phyloP scores from a whole-genome alignment of 2,888 invertebrate species.

The Lagria hirta region DNA sequence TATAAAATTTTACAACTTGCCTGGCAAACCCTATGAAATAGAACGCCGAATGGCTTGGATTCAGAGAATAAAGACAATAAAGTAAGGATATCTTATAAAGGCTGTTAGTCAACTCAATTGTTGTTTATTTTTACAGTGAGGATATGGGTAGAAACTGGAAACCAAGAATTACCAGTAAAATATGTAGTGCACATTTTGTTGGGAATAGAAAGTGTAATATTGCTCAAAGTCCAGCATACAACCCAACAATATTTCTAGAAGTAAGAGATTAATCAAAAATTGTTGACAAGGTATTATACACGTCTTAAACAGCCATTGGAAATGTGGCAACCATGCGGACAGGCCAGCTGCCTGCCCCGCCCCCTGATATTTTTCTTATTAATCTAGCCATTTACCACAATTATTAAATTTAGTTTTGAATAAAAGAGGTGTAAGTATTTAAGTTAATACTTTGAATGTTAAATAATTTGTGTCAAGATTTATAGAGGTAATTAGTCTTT shows the following conservation, averaged over 20 bases:
- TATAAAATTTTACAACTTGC: constrained; percentile 7
- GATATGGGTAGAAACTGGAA: not conserved
- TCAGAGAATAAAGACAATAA: constrained; percentile 1
- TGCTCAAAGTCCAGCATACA: not conserved
- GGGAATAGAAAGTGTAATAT: constrained; percentile 3
- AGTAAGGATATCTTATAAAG: constrained; percentile 2
- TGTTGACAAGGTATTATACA: too few relatives aligned
- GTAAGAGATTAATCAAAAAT: constrained; percentile 1
- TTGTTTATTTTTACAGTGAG: not conserved
- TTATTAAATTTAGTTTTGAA: too few relatives aligned
- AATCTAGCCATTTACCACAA: too few relatives aligned
- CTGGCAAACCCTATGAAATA: not conserved
- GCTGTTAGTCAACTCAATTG: not conserved
- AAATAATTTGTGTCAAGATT: too few relatives aligned
- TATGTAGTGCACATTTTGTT: constrained; percentile 6
- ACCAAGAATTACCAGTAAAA: not conserved
- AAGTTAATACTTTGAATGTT: too few relatives aligned
- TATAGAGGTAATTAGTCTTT: too few relatives aligned
- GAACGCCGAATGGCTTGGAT: constrained; percentile 3
- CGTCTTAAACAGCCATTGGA: too few relatives aligned
- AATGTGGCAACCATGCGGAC: too few relatives aligned
- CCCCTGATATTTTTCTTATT: too few relatives aligned
- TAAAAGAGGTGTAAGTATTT: too few relatives aligned
- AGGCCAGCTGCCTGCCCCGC: too few relatives aligned
- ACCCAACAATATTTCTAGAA: constrained; percentile 6